Evolutionary conservation across 2,888 invertebrate species (phyloP).

Genomic region (Polydrusus pterygomalis): DNA sequence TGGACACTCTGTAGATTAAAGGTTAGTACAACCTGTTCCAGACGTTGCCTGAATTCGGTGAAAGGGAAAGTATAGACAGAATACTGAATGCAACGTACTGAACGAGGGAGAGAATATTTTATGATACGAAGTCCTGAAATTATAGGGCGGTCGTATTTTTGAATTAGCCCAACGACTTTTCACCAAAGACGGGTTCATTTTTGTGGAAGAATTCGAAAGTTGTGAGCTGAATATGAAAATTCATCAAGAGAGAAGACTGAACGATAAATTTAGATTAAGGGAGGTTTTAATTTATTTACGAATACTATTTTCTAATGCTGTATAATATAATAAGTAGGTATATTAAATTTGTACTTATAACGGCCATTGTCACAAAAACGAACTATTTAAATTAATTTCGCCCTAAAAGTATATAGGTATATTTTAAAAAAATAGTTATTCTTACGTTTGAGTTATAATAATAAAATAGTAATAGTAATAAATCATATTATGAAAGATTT

Average conservation of each 20-base stretch:
- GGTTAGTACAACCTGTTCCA: background rate
- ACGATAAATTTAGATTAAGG: too few species aligned
- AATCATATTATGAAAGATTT: too few species aligned
- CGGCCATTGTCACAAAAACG: too few species aligned
- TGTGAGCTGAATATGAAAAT: constrained; percentile 65
- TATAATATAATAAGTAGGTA: too few species aligned
- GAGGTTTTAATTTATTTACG: background rate
- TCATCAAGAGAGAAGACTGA: constrained; percentile 37
- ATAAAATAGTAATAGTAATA: too few species aligned
- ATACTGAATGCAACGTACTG: constrained; percentile 27
- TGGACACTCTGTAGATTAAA: background rate
- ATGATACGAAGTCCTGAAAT: constrained; percentile 40
- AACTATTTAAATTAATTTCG: too few species aligned
- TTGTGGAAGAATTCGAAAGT: constrained; percentile 62
- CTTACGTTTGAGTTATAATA: too few species aligned
- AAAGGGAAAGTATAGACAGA: constrained; percentile 21
- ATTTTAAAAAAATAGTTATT: too few species aligned
- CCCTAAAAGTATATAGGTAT: too few species aligned
- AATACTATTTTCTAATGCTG: too few species aligned
- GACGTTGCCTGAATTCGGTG: background rate
- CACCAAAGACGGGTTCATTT: constrained; percentile 58
- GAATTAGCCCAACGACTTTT: constrained; percentile 36
- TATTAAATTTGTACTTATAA: too few species aligned
- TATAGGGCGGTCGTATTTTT: constrained; percentile 42
- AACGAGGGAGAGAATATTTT: constrained; percentile 41